phyloP scores from a whole-genome alignment of 2,888 invertebrate species.

The Drosophila putrida region DNA sequence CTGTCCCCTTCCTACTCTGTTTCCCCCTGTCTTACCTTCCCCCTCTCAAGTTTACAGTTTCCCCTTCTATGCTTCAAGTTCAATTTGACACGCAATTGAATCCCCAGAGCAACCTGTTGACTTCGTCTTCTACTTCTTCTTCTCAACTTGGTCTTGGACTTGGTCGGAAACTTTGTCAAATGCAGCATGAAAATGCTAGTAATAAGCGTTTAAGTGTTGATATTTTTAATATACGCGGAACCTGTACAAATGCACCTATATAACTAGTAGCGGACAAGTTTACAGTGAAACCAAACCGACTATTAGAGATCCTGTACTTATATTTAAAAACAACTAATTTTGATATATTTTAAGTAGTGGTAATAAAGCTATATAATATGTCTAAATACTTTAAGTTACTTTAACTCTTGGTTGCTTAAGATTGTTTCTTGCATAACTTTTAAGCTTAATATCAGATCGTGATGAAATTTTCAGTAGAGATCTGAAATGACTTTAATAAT shows the following conservation, averaged over 20 bases:
- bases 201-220: conserved; percentile 77
- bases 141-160: background rate
- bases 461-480: too few species aligned
- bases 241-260: conserved; percentile 9
- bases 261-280: too few species aligned
- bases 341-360: too few species aligned
- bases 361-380: too few species aligned
- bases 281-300: too few species aligned
- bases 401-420: too few species aligned
- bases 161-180: conserved; percentile 40
- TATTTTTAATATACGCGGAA: conserved; percentile 48
- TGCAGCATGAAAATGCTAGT: conserved; percentile 74
- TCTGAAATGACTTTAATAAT: too few species aligned
- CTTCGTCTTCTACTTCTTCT: background rate
- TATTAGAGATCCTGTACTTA: too few species aligned
- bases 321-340: too few species aligned
- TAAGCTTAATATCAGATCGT: too few species aligned
- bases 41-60: background rate
- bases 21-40: background rate
- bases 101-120: conserved; percentile 66
- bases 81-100: conserved; percentile 75
- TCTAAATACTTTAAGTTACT: too few species aligned
- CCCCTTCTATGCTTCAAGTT: conserved; percentile 50
- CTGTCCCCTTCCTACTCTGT: background rate
- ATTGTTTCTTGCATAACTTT: too few species aligned